These are phyloP conservation scores for Urocolius indicus DNA, from an alignment of 2,113 vertebrate genomes.

Conservation along the genomic window DNA sequence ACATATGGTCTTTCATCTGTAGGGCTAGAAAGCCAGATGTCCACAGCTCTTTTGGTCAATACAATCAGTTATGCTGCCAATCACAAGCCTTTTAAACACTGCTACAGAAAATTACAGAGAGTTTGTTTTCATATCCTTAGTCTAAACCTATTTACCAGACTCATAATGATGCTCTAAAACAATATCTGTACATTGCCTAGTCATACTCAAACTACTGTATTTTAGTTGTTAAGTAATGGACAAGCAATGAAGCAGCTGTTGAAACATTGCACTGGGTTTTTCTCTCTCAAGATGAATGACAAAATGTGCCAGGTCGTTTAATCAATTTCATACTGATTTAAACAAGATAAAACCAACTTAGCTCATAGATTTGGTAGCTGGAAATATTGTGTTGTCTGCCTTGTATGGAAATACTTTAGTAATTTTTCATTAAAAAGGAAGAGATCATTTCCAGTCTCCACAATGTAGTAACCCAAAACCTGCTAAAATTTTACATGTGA, in stretches of 20 bases:
- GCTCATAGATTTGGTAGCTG: slow-evolving; percentile 30
- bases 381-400: not conserved
- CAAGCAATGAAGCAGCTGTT: slow-evolving; percentile 59
- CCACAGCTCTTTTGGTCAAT: not conserved
- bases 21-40: slow-evolving; percentile 37
- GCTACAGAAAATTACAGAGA: not conserved
- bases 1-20: slow-evolving; percentile 46
- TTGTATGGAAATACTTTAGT: not conserved
- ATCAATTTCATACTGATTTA: slow-evolving; percentile 63
- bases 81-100: not conserved
- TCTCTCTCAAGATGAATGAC: not conserved
- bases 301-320: slow-evolving; percentile 43
- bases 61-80: slow-evolving; percentile 31
- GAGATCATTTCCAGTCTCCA: not conserved
- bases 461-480: not conserved
- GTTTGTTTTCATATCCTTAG: not conserved
- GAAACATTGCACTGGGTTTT: not conserved
- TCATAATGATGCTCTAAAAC: slow-evolving; percentile 41
- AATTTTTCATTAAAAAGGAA: not conserved
- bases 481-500: not conserved
- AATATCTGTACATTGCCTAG: not conserved
- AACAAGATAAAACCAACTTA: slow-evolving; percentile 58
- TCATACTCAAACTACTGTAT: slow-evolving; percentile 2
- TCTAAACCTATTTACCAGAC: slow-evolving; percentile 42
- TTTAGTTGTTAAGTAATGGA: slow-evolving; percentile 41